Evolutionary conservation across 53 echinoderm and acorn worm species (phyloP).

Genomic region (Patiria pectinifera): DNA sequence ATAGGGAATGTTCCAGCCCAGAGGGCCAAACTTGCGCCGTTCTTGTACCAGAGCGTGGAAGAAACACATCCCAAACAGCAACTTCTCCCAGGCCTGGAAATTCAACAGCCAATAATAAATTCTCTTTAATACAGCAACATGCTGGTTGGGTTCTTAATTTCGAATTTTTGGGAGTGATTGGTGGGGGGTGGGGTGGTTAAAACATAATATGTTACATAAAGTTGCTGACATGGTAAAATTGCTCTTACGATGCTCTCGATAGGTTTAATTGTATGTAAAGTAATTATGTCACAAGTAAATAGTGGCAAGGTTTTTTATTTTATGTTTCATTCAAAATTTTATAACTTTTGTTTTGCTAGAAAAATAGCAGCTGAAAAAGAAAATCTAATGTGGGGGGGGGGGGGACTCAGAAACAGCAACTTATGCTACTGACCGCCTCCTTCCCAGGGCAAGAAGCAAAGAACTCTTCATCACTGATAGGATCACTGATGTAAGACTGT

Average conservation of each 20-base stretch:
- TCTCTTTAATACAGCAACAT: background rate
- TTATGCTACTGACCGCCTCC: conserved; percentile 75
- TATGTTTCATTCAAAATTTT: background rate
- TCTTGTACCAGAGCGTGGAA: conserved; percentile 99
- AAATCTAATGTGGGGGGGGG: background rate
- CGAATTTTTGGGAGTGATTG: background rate
- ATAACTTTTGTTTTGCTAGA: background rate
- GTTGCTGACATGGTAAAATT: no score
- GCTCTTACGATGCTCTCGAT: no score
- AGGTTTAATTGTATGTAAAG: background rate
- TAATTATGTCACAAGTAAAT: no score
- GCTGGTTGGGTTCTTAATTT: background rate
- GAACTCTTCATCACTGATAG: conserved; percentile 96
- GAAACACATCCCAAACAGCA: conserved; percentile 97
- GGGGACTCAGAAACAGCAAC: no score
- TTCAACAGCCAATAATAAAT: background rate
- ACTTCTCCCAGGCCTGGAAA: conserved; percentile 90
- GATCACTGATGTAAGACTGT: conserved; percentile 98
- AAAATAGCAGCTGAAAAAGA: background rate
- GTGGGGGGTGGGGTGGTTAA: no score
- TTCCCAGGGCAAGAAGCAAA: conserved; percentile 89
- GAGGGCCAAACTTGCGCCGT: conserved; percentile 95
- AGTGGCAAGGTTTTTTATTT: no score
- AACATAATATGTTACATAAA: no score
- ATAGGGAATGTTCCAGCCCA: conserved; percentile 97